phyloP scores from a whole-genome alignment of 2,888 invertebrate species.

The Microctonus brassicae region DNA sequence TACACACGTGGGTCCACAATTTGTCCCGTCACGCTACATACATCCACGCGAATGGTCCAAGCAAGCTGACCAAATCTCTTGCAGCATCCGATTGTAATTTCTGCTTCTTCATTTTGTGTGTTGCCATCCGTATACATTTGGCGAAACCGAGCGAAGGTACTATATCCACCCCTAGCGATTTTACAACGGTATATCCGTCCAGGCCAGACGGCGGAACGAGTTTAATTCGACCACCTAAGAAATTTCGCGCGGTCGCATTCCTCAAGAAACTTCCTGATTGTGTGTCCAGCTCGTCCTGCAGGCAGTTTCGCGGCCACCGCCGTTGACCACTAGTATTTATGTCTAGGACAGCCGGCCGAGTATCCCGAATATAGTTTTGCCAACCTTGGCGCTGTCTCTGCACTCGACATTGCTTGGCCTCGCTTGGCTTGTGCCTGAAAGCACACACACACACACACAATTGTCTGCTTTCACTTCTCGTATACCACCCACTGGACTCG shows the following conservation, averaged over 20 bases:
- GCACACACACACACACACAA: constrained; percentile 32
- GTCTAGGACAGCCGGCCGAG: constrained; percentile 59
- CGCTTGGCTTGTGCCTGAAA: constrained; percentile 32
- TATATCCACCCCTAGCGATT: constrained; percentile 9
- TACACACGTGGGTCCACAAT: constrained; percentile 48
- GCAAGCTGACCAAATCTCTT: constrained; percentile 44
- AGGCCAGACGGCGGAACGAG: constrained; percentile 61
- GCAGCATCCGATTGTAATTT: constrained; percentile 32
- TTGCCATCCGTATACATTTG: constrained; percentile 31
- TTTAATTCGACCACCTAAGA: constrained; percentile 69
- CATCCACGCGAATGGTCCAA: constrained; percentile 37
- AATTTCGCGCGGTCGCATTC: constrained; percentile 68
- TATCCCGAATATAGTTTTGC: constrained; percentile 58
- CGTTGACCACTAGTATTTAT: constrained; percentile 68
- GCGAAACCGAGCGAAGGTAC: constrained; percentile 21
- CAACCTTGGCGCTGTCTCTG: constrained; percentile 29
- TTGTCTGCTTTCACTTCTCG: background rate
- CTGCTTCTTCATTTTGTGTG: constrained; percentile 3
- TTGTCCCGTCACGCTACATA: constrained; percentile 50
- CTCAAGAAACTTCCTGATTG: constrained; percentile 69
- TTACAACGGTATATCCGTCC: constrained; percentile 48
- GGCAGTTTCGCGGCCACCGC: constrained; percentile 45
- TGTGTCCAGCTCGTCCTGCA: constrained; percentile 61
- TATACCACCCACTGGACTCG: constrained; percentile 46
- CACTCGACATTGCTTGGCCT: constrained; percentile 11